Conservation (phyloP, 2,113 vertebrate genomes). For the Anthoscopus minutus region DNA sequence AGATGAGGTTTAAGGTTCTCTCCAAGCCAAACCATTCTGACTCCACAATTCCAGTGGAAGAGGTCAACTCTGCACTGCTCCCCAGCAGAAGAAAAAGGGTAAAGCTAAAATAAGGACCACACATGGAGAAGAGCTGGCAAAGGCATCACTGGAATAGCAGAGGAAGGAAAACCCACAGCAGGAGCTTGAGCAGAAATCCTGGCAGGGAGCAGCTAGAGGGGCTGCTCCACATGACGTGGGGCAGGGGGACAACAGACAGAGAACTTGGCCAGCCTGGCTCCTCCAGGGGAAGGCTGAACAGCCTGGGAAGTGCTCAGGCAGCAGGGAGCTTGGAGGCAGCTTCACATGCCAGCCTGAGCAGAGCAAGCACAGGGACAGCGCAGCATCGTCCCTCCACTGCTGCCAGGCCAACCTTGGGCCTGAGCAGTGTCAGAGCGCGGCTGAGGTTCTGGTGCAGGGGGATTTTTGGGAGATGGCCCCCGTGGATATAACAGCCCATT, state of each 20-base stretch:
- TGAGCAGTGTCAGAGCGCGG: neutral
- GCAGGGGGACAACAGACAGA: neutral
- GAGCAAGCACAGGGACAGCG: rapidly evolving
- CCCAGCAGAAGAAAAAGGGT: neutral
- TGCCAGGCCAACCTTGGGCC: neutral
- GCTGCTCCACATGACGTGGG: neutral
- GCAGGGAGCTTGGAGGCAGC: neutral
- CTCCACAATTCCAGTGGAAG: neutral
- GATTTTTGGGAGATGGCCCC: neutral
- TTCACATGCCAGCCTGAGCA: neutral
- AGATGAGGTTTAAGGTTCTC: neutral
- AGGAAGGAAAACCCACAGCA: neutral
- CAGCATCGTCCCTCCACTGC: neutral
- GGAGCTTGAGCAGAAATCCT: neutral
- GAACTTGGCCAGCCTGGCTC: neutral
- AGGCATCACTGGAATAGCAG: neutral
- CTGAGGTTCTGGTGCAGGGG: neutral
- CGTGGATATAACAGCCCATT: rapidly evolving
- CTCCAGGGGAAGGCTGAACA: neutral
- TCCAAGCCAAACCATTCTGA: neutral
- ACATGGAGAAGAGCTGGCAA: neutral
- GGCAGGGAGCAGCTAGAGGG: neutral
- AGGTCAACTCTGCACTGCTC: neutral
- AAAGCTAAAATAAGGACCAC: neutral
- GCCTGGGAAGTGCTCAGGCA: neutral